A percentile compares a stretch with the other conserved stretches of the same genome.
phyloP scores from a whole-genome alignment of 2,113 vertebrate genomes.

The Natator depressus region DNA sequence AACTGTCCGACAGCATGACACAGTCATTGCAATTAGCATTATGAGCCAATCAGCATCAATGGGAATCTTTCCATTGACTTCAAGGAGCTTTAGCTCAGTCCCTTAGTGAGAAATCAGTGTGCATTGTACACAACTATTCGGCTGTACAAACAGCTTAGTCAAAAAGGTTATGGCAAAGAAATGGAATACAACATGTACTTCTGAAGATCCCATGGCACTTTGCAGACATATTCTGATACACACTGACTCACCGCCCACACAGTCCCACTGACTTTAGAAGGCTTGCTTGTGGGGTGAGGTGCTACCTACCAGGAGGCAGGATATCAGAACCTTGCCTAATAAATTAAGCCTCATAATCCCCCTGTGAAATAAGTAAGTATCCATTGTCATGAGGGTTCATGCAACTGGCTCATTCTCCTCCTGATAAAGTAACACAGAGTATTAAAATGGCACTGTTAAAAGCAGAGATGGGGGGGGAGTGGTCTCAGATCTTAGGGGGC shows the following conservation, averaged over 20 bases:
- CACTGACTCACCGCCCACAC: background rate
- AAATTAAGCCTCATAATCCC: background rate
- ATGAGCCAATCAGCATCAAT: background rate
- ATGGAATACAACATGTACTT: background rate
- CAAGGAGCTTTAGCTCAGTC: background rate
- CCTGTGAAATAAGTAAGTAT: background rate
- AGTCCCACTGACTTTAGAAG: background rate
- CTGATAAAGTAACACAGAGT: background rate
- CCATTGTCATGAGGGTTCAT: background rate
- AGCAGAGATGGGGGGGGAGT: background rate
- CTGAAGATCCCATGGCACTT: background rate
- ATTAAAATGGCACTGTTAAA: background rate
- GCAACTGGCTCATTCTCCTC: background rate
- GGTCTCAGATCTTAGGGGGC: background rate
- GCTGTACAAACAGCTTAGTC: background rate
- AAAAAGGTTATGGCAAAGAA: background rate
- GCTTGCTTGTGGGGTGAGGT: background rate
- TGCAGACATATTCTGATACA: background rate
- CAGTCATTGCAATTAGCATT: slow-evolving; percentile 40
- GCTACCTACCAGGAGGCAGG: background rate
- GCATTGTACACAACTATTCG: background rate
- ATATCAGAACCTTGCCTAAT: background rate
- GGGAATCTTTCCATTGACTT: slow-evolving; percentile 18
- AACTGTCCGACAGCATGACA: slow-evolving; percentile 23
- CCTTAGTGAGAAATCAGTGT: background rate